phyloP scores from a whole-genome alignment of 2,888 invertebrate genomes.

The Iselma pallidipennis region DNA sequence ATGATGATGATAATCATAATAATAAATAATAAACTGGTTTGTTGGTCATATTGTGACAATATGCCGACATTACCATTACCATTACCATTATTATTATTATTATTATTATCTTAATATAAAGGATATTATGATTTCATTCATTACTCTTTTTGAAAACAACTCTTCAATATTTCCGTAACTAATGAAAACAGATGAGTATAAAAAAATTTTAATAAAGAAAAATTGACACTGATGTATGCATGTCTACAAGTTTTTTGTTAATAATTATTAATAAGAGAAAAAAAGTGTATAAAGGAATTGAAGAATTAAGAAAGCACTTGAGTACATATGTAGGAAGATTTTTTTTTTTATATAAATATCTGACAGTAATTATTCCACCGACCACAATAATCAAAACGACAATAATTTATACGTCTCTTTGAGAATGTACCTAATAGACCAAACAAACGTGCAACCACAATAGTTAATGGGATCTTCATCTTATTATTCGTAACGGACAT shows the following conservation, averaged over 20 bases:
- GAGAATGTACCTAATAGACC: neutral
- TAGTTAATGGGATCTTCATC: slow-evolving; percentile 15
- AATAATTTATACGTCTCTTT: neutral
- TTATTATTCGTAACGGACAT: slow-evolving; percentile 1
- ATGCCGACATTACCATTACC: neutral
- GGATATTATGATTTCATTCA: neutral
- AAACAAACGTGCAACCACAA: neutral
- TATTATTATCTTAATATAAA: neutral
- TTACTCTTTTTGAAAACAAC: neutral
- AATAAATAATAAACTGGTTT: slow-evolving; percentile 1
- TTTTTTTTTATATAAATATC: neutral
- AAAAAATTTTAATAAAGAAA: neutral
- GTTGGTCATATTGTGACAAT: neutral
- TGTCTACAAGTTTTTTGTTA: neutral
- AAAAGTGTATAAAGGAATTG: neutral
- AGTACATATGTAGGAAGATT: neutral
- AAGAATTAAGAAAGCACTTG: neutral
- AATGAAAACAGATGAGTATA: neutral
- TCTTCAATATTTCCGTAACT: slow-evolving; percentile 1
- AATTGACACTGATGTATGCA: neutral
- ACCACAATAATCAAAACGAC: neutral
- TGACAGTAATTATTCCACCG: neutral
- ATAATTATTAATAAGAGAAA: neutral
- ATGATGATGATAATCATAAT: slow-evolving; percentile 1
- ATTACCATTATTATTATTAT: neutral